phyloP scores from a whole-genome alignment of 2,113 vertebrate species.

The Bubo blakistoni region DNA sequence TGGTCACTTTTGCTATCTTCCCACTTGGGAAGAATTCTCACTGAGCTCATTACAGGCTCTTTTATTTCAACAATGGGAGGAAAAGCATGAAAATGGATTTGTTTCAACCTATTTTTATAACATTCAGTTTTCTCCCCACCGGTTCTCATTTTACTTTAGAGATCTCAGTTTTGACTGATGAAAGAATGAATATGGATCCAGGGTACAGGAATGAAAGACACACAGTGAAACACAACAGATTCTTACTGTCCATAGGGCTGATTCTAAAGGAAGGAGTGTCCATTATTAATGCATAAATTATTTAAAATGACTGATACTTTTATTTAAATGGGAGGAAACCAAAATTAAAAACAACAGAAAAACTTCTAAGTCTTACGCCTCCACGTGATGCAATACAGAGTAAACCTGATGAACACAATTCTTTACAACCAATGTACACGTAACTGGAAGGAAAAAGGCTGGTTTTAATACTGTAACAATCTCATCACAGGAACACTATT shows the following conservation, averaged over 20 bases:
- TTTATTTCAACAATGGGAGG: constrained; percentile 1
- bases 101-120: constrained; percentile 38
- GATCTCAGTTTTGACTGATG: not conserved
- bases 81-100: constrained; percentile 29
- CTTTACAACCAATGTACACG: not conserved
- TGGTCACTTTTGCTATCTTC: not conserved
- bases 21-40: not conserved
- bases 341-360: not conserved
- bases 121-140: not conserved
- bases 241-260: not conserved
- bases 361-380: not conserved
- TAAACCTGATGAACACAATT: not conserved
- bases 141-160: not conserved
- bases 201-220: not conserved
- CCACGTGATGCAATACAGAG: not conserved
- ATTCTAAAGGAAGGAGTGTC: not conserved
- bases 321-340: not conserved
- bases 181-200: not conserved
- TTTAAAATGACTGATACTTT: not conserved
- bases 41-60: not conserved
- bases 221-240: not conserved
- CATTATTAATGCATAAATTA: not conserved
- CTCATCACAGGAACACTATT: not conserved
- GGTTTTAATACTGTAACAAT: not conserved
- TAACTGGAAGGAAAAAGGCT: not conserved